Evolutionary conservation across 1,140 invertebrate genomes (phyloP).

Genomic region (Planococcus citri): DNA sequence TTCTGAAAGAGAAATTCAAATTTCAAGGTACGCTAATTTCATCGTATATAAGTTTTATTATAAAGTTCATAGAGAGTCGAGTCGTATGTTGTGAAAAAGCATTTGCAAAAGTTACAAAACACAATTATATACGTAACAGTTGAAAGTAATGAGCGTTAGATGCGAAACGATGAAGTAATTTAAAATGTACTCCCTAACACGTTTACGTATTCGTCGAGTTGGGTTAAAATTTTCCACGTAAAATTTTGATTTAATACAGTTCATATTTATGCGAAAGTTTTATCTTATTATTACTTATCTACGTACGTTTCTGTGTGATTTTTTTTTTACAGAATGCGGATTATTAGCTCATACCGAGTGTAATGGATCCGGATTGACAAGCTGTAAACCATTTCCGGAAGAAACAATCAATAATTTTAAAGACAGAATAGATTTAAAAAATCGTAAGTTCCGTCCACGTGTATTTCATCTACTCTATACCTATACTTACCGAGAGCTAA

Average conservation of each 20-base stretch:
- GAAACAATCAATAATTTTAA: conserved; percentile 16
- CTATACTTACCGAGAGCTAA: too few relatives aligned
- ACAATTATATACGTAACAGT: background rate
- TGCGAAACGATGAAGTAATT: too few relatives aligned
- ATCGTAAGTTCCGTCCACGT: conserved; percentile 11
- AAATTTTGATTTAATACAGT: background rate
- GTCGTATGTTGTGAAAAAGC: background rate
- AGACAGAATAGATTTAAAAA: conserved; percentile 13
- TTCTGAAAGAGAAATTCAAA: background rate
- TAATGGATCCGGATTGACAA: conserved; percentile 47
- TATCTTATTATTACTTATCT: background rate
- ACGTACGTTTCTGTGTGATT: too few relatives aligned
- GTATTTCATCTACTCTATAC: too few relatives aligned
- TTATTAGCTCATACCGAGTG: conserved; percentile 58
- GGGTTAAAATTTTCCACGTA: conserved; percentile 18
- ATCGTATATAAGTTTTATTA: background rate
- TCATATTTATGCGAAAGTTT: background rate
- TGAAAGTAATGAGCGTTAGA: background rate
- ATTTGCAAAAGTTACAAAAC: background rate
- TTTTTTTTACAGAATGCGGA: conserved; percentile 47
- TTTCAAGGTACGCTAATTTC: background rate
- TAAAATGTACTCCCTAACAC: too few relatives aligned
- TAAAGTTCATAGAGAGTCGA: too few relatives aligned
- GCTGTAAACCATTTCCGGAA: conserved; percentile 34
- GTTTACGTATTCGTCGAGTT: too few relatives aligned